Base-by-base conservation (phyloP, 2,888 invertebrate genomes). In the Drosophila lutescens region DNA sequence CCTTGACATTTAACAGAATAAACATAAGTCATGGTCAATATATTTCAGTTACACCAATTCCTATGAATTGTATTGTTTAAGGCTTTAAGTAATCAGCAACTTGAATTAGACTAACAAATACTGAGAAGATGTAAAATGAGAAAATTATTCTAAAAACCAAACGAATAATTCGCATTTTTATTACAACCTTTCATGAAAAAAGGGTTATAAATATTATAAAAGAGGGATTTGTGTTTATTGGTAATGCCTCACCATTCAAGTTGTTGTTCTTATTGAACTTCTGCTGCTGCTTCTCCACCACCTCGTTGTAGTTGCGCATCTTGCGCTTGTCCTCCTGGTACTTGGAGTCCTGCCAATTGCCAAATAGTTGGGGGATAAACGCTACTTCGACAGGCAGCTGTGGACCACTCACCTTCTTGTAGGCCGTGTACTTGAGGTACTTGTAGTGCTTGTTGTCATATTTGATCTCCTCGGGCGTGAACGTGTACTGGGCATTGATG, bases 361-460 rank as follows among this genome's bases (percentile, higher is more conserved):
- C 0, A 15, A n/a, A n/a, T 8, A 15, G 2, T 53, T 59, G 6
- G n/a, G 6, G 38, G n/a, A n/a, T 6, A 23, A 7, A 2, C 20
- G 34, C 12, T 12, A 12, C 12, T 30, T 10, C 6, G 2, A 7
- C n/a, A 46, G n/a, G 10, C 0, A 2, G 2, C 26, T 13, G 0
- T 4, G 17, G 4, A 6, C 8, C 20, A 63, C 60, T 70, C 86
- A 94, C 95, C 93, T 94, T 94, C 89, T 94, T 95, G 86, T 94
- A 95, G 89, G 95, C 95, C 60, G 95, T 95, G 90, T 95, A 96
- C 91, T 95, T 95, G 81, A 95, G 94, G 91, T 95, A 95, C 90
- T 95, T 95, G 92, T 95, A 96, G 91, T 95, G 95, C 91, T 96
- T 95, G 93, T 95, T 95, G 89, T 95, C 95, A 86, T 95, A 95